Conservation (phyloP, 1,140 invertebrate genomes). For the Drosophila seguyi region DNA sequence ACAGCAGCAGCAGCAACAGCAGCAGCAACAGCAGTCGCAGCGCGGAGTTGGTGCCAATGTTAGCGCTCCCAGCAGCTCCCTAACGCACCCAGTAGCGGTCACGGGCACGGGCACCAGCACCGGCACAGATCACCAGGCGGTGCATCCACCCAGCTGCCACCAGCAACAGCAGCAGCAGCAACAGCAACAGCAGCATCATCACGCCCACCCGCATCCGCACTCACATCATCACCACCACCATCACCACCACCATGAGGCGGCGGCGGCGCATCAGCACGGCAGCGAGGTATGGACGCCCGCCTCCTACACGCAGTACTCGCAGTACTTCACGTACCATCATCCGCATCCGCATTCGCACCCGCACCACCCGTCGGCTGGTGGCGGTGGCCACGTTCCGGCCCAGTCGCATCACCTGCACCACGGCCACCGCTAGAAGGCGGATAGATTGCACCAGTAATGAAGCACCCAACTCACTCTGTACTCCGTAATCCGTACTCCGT, state of each 20-base stretch:
- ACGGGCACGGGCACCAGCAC: constrained; percentile 51
- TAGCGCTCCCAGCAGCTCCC: constrained; percentile 59
- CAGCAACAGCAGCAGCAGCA: constrained; percentile 59
- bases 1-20: constrained; percentile 44
- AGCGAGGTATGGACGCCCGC: constrained; percentile 86
- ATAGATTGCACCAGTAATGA: constrained; percentile 62
- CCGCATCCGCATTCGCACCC: constrained; percentile 65
- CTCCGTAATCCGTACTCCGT: constrained; percentile 47
- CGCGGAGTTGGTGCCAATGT: constrained; percentile 69
- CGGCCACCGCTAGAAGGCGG: constrained; percentile 72
- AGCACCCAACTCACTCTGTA: constrained; percentile 47
- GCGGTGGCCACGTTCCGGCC: constrained; percentile 49
- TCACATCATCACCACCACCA: constrained; percentile 51
- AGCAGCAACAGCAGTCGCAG: constrained; percentile 46
- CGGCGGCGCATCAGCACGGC: constrained; percentile 50
- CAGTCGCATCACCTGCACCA: constrained; percentile 72
- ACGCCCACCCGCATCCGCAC: constrained; percentile 61
- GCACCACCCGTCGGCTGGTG: constrained; percentile 63
- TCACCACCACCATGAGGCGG: constrained; percentile 48
- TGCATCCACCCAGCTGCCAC: constrained; percentile 58
- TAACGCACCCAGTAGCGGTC: constrained; percentile 42
- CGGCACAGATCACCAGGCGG: constrained; percentile 47
- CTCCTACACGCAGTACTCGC: constrained; percentile 85
- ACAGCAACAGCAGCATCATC: constrained; percentile 42
- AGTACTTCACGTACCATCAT: constrained; percentile 85